Percentiles rank a stretch among this genome's conserved stretches.
phyloP scores from a whole-genome alignment of 2,888 invertebrate species.

The Plemyria rubiginata region DNA sequence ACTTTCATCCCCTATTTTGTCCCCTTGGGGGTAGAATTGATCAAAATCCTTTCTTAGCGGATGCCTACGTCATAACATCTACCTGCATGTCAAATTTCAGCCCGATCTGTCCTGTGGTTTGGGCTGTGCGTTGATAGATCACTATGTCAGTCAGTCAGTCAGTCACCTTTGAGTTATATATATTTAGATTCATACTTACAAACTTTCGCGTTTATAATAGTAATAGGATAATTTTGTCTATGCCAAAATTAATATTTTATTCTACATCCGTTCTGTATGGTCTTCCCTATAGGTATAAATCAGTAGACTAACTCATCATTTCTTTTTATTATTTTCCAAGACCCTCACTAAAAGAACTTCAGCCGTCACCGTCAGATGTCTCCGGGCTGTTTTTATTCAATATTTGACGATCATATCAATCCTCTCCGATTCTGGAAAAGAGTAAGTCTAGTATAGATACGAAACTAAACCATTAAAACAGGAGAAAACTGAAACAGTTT shows the following conservation, averaged over 20 bases:
- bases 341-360: slow-evolving; percentile 10
- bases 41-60: too few relatives aligned
- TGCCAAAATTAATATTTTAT: neutral
- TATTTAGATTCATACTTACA: too few relatives aligned
- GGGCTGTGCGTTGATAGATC: too few relatives aligned
- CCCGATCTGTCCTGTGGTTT: too few relatives aligned
- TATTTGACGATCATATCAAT: slow-evolving; percentile 66
- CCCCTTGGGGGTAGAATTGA: too few relatives aligned
- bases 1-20: too few relatives aligned
- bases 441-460: neutral
- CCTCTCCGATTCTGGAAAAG: slow-evolving; percentile 5
- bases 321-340: slow-evolving; percentile 22
- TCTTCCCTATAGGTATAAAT: neutral
- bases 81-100: too few relatives aligned
- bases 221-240: too few relatives aligned
- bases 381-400: slow-evolving; percentile 50
- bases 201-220: too few relatives aligned
- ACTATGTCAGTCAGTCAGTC: too few relatives aligned
- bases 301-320: slow-evolving; percentile 1
- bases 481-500: neutral
- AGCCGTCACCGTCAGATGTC: slow-evolving; percentile 23
- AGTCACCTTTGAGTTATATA: too few relatives aligned
- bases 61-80: too few relatives aligned
- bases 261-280: neutral
- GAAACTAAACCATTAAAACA: neutral